Percentiles rank a stretch among this genome's conserved stretches.
Evolutionary conservation across 2,113 vertebrate genomes (phyloP).

Genomic region (Trogon surrucura): DNA sequence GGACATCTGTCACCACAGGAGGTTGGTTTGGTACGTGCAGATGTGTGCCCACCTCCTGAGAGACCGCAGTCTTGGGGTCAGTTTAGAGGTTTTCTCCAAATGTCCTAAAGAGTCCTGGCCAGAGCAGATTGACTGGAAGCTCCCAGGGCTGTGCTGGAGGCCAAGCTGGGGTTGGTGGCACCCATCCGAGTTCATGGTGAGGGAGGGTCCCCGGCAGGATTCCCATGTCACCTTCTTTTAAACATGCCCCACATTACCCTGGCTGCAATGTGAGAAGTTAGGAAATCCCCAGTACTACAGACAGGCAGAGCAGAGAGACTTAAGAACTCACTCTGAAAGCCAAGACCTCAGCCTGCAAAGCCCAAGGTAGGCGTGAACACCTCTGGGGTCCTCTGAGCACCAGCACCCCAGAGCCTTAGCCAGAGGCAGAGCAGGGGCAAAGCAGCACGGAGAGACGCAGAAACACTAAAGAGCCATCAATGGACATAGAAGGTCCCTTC

Average conservation of each 20-base stretch:
- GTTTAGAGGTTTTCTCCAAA: neutral
- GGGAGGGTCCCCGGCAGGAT: neutral
- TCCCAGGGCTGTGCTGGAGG: neutral
- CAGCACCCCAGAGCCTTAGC: neutral
- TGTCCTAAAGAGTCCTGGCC: neutral
- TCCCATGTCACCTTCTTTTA: neutral
- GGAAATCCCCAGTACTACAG: neutral
- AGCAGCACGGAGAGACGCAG: neutral
- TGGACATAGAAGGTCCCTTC: neutral
- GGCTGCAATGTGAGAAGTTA: neutral
- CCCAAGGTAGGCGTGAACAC: neutral
- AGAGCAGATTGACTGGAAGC: neutral
- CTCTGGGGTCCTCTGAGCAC: neutral
- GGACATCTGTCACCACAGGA: neutral
- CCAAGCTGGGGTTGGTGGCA: neutral
- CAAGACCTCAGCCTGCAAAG: neutral
- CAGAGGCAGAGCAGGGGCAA: neutral
- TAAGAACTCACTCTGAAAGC: neutral
- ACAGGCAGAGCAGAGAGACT: neutral
- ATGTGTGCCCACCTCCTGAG: neutral
- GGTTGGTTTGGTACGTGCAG: neutral
- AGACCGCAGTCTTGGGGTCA: neutral
- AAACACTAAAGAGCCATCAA: neutral
- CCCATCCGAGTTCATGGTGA: fast-evolving
- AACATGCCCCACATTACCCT: neutral